A percentile compares a stretch with the other conserved stretches of the same genome.
Conservation (phyloP, 2,797 vertebrate species). For the Danio jaintianensis region DNA sequence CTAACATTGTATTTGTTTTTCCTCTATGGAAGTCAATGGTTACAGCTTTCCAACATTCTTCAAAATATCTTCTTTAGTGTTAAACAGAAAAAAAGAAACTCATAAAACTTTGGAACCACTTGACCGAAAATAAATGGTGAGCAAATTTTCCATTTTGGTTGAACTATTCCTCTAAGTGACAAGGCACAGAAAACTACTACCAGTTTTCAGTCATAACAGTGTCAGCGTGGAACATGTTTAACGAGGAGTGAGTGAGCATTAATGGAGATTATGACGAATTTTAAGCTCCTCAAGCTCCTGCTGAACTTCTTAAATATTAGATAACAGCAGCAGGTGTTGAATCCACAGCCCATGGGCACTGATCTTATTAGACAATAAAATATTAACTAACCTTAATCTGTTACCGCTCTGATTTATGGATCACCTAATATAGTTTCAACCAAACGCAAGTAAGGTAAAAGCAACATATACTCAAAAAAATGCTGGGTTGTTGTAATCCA, state of each 20-base stretch:
- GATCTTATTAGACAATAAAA: neutral
- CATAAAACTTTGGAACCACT: too few relatives aligned
- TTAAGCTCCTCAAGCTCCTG: conserved; percentile 36
- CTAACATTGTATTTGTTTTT: too few relatives aligned
- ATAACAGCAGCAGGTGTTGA: conserved; percentile 31
- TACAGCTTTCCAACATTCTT: too few relatives aligned
- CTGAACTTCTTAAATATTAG: conserved; percentile 34
- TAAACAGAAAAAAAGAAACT: too few relatives aligned
- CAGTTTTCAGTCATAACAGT: neutral
- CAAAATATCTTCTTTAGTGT: too few relatives aligned
- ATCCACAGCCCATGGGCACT: neutral
- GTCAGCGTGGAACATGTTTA: conserved; percentile 19
- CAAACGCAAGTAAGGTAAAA: neutral
- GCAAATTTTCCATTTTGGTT: too few relatives aligned
- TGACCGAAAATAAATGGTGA: too few relatives aligned
- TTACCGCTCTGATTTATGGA: neutral
- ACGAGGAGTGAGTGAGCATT: neutral
- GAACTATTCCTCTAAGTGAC: neutral
- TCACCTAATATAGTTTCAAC: neutral
- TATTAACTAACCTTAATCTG: too few relatives aligned
- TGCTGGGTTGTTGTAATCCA: too few relatives aligned
- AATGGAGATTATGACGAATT: conserved; percentile 33
- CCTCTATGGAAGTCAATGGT: too few relatives aligned
- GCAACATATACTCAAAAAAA: too few relatives aligned
- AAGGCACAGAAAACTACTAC: neutral